A percentile compares a stretch with the other conserved stretches of the same genome.
These are phyloP conservation scores for Chelon labrosus DNA, from an alignment of 2,797 vertebrate species.

Conservation along the genomic window DNA sequence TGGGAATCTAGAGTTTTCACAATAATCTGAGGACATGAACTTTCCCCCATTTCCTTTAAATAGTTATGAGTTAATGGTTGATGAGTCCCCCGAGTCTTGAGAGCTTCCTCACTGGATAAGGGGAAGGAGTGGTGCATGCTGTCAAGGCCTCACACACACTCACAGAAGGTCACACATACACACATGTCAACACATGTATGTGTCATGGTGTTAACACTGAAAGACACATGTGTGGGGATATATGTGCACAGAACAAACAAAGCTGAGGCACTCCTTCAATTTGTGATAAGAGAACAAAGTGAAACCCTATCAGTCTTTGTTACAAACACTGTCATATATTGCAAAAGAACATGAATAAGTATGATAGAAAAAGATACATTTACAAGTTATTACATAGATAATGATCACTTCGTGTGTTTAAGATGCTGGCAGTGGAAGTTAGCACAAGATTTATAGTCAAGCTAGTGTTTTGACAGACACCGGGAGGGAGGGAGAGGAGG, in stretches of 20 bases:
- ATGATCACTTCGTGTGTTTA: not conserved
- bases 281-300: slow-evolving; percentile 84
- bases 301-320: slow-evolving; percentile 25
- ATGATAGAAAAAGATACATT: not conserved
- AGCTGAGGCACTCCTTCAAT: slow-evolving; percentile 82
- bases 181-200: not conserved
- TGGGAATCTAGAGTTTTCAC: slow-evolving; percentile 91
- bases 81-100: slow-evolving; percentile 91
- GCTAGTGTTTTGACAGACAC: slow-evolving; percentile 31
- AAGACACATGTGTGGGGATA: slow-evolving; percentile 12
- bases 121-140: slow-evolving; percentile 82
- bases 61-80: slow-evolving; percentile 91
- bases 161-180: not conserved
- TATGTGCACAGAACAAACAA: slow-evolving; percentile 33
- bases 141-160: slow-evolving; percentile 68
- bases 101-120: slow-evolving; percentile 93
- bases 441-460: slow-evolving; percentile 7
- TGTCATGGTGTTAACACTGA: not conserved
- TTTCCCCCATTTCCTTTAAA: slow-evolving; percentile 94
- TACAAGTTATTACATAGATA: not conserved
- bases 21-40: slow-evolving; percentile 94
- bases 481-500: slow-evolving; percentile 31
- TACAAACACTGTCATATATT: slow-evolving; percentile 8
- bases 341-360: not conserved
- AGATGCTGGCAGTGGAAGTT: not conserved